Evolutionary conservation across 2,113 vertebrate species (phyloP), one percentile per base, ranked within the genome.

Genomic region (Halichoerus grypus): DNA sequence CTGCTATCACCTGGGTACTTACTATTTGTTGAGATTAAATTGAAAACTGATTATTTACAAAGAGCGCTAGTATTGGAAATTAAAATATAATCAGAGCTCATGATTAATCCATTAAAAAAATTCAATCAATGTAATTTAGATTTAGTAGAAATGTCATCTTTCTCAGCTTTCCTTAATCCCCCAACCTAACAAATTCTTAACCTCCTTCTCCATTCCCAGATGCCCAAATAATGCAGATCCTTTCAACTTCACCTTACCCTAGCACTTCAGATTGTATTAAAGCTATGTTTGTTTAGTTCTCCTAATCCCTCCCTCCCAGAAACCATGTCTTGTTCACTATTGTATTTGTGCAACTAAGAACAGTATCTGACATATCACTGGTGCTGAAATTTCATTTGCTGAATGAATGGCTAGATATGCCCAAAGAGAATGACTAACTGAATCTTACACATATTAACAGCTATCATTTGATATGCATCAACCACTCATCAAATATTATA

Each of bases 31-130:
- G n/a, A 55, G 46, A 81, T n/a, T 86, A 80, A 91, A 92, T 0
- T 90, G 49, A 91, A 93, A 92, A 93, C 53, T 90, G 46, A 88
- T 84, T 76, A 93, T 95, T 97, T 94, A 55, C 13, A 94, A 94
- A 94, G 33, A 87, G 21, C 8, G 31, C 10, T 81, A 57, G 19
- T 86, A 21, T 72, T 81, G 85, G 67, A 85, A 87, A 76, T 80
- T 77, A 42, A 76, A 80, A 94, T 85, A 74, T 42, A 65, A 87
- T 82, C 67, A 91, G 36, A 94, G 42, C 28, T 96, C 53, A 83
- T 55, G 63, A 92, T 39, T 87, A 53, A 95, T 24, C 33, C 65
- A 85, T 88, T 31, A 94, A 94, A 82, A 95, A 74, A 80, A 57
- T 31, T 85, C 0, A 57, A 59, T 76, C 36, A 85, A 76, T 69